phyloP scores from a whole-genome alignment of 2,113 vertebrate genomes.

The Periophthalmodon schlosseri region DNA sequence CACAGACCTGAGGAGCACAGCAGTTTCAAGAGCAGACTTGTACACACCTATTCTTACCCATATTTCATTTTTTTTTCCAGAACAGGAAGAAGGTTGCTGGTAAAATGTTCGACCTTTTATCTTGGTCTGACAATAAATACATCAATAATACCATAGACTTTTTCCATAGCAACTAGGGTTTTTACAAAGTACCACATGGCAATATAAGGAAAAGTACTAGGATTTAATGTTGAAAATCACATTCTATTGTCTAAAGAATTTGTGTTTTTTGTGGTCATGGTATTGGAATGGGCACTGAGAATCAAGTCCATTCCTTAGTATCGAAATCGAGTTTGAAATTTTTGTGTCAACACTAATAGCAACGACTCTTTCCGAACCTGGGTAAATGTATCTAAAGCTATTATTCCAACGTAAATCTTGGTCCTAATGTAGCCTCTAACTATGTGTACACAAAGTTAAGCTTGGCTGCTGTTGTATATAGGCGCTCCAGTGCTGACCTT shows the following conservation, averaged over 20 bases:
- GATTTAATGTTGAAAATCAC: too few species aligned
- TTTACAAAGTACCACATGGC: too few species aligned
- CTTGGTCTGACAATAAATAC: neutral
- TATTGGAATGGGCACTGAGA: too few species aligned
- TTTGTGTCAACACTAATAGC: neutral
- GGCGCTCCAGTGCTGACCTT: slow-evolving; percentile 20
- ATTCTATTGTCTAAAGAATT: too few species aligned
- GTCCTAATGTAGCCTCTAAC: slow-evolving; percentile 9
- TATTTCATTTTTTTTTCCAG: neutral
- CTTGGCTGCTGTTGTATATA: slow-evolving; percentile 28
- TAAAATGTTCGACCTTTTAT: slow-evolving; percentile 28
- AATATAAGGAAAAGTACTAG: too few species aligned
- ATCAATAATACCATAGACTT: neutral
- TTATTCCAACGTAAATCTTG: slow-evolving; percentile 9
- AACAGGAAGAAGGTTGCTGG: slow-evolving; percentile 22
- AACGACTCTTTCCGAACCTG: neutral
- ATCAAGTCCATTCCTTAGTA: too few species aligned
- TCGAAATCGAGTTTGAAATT: too few species aligned
- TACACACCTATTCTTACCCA: slow-evolving; percentile 26
- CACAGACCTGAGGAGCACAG: slow-evolving; percentile 31
- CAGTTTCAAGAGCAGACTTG: slow-evolving; percentile 52
- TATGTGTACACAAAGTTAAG: slow-evolving; percentile 14
- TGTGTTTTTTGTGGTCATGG: too few species aligned
- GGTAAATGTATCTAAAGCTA: neutral
- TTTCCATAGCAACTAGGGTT: neutral